A percentile compares a stretch with the other conserved stretches of the same genome.
Evolutionary conservation across 2,113 vertebrate genomes (phyloP).

Genomic region (Electrona antarctica): DNA sequence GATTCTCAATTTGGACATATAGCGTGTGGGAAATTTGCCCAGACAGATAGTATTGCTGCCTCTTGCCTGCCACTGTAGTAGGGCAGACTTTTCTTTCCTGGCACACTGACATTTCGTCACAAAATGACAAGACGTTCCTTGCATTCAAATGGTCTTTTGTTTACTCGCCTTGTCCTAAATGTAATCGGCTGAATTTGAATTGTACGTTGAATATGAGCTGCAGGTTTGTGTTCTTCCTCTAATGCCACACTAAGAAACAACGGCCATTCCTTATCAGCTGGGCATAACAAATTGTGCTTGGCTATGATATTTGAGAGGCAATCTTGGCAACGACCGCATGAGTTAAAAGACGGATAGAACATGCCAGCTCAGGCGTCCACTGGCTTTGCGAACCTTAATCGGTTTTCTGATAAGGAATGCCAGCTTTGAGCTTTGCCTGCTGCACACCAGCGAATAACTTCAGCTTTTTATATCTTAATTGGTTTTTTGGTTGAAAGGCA

Average conservation of each 20-base stretch:
- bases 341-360: conserved; percentile 15
- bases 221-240: not conserved
- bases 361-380: not conserved
- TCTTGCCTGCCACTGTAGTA: too few relatives aligned
- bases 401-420: conserved; percentile 28
- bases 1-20: too few relatives aligned
- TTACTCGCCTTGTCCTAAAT: too few relatives aligned
- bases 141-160: too few relatives aligned
- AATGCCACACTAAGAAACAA: not conserved
- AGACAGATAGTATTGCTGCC: too few relatives aligned
- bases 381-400: conserved; percentile 14
- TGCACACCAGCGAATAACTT: conserved; percentile 7
- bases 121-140: too few relatives aligned
- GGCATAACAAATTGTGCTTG: not conserved
- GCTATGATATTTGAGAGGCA: not conserved
- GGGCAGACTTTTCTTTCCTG: too few relatives aligned
- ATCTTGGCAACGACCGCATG: not conserved
- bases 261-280: not conserved
- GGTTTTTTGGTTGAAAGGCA: conserved; percentile 23
- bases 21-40: too few relatives aligned
- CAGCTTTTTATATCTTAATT: conserved; percentile 45
- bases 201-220: too few relatives aligned
- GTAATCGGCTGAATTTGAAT: too few relatives aligned
- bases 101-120: too few relatives aligned
- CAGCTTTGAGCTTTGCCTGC: not conserved